Evolutionary conservation across 2,888 invertebrate genomes (phyloP).

Genomic region (Andrena marginata): DNA sequence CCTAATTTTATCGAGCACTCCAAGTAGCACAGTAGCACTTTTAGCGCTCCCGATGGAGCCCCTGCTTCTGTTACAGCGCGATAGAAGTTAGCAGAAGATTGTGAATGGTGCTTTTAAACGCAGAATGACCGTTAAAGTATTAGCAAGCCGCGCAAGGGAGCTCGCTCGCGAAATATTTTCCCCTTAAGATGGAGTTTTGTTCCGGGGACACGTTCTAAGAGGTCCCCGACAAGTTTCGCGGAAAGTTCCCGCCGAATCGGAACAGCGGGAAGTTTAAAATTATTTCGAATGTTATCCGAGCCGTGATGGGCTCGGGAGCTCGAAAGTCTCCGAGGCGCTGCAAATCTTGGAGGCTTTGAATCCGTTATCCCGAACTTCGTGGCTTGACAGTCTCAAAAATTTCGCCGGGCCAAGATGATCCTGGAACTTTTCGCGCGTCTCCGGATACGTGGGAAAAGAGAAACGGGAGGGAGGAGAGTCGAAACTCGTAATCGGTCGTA

Average conservation of each 20-base stretch:
- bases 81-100: background rate
- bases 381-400: conserved; percentile 52
- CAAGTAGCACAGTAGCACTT: no score
- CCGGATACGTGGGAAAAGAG: background rate
- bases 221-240: conserved; percentile 47
- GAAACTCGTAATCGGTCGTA: background rate
- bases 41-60: no score
- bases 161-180: conserved; percentile 21
- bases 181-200: conserved; percentile 43
- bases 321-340: conserved; percentile 52
- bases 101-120: conserved; percentile 3
- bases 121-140: background rate
- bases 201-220: conserved; percentile 46
- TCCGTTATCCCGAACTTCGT: conserved; percentile 42
- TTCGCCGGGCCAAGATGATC: conserved; percentile 38
- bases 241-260: conserved; percentile 45
- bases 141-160: background rate
- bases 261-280: conserved; percentile 57
- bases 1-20: no score
- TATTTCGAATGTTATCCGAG: conserved; percentile 59
- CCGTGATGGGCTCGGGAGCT: conserved; percentile 52
- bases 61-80: background rate
- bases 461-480: background rate
- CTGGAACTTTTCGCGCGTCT: conserved; percentile 28
- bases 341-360: conserved; percentile 61